Evolutionary conservation across 2,888 invertebrate species (phyloP).

Genomic region (Hirudinaria manillensis): DNA sequence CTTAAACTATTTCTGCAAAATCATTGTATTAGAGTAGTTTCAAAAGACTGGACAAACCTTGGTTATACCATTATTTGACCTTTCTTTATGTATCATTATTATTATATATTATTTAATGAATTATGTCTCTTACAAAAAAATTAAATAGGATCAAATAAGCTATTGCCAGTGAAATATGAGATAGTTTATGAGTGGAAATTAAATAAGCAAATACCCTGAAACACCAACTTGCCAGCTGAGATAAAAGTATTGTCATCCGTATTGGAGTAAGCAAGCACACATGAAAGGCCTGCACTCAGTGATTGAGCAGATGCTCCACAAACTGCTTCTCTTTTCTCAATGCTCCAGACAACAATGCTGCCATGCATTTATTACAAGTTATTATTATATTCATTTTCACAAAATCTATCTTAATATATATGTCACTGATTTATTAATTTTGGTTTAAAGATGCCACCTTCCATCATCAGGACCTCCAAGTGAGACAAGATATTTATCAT

Average conservation of each 20-base stretch:
- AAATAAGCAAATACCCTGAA: no score
- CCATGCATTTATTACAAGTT: neutral
- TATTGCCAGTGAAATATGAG: no score
- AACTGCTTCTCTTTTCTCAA: slow-evolving; percentile 60
- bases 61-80: no score
- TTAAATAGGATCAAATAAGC: no score
- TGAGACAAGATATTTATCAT: slow-evolving; percentile 74
- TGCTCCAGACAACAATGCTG: slow-evolving; percentile 69
- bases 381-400: neutral
- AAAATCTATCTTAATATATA: no score
- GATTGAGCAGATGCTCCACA: slow-evolving; percentile 63
- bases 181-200: no score
- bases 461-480: slow-evolving; percentile 86
- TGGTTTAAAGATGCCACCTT: slow-evolving; percentile 43
- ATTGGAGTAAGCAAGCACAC: slow-evolving; percentile 57
- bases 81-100: no score
- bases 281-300: slow-evolving; percentile 68
- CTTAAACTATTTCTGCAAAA: slow-evolving; percentile 51
- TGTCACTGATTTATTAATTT: no score
- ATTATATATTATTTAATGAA: no score
- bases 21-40: neutral
- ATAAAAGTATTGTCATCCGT: slow-evolving; percentile 51
- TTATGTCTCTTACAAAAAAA: no score
- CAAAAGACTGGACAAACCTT: no score
- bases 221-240: slow-evolving; percentile 55